Evolutionary conservation across 1,140 invertebrate genomes (phyloP), one percentile per base, ranked within the genome.

Genomic region (Trichonephila clavata): DNA sequence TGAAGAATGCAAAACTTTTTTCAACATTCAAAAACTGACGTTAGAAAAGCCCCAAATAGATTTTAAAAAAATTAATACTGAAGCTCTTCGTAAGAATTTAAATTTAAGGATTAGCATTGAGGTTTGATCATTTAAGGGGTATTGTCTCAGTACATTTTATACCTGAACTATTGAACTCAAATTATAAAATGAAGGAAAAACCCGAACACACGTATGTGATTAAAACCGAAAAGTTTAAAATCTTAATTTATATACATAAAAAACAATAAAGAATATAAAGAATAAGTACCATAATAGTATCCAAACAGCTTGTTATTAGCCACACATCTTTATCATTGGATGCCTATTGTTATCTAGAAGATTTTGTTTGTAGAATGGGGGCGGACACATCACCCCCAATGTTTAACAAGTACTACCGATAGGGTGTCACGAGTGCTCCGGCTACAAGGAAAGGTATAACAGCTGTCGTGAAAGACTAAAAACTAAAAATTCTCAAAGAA

Each of bases 401-500:
- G 71, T 77, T 77, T 18, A 50, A 77, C 24, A 77, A 32, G 32
- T 77, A 32, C 71, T 14, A 77, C 71, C 32, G 32, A 77, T 77
- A 77, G 0, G 71, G 27, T 81, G 43, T 57, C 57, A 59, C n/a
- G 50, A 20, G 18, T 59, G 81, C 20, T 84, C 43, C 57, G 21
- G 10, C 50, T 50, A 59, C 50, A 59, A 84, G 21, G 43, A 14
- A 59, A 87, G 61, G 60, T 65, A 50, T 65, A 21, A 39, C 32
- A 86, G 84, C 57, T 86, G 84, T 86, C 60, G 86, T 43, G 60
- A 50, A 61, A 65, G 86, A 87, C 63, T 63, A 60, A 87, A 65
- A 24, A 24, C 43, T 21, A 50, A 8, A 86, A 86, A 59, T 50
- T 50, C 50, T 7, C 50, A 86, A 86, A 59, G 14, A 77, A 5